A percentile compares a stretch with the other conserved stretches of the same genome.
Conservation (phyloP, 2,113 vertebrate genomes). For the Zosterops pallidus region DNA sequence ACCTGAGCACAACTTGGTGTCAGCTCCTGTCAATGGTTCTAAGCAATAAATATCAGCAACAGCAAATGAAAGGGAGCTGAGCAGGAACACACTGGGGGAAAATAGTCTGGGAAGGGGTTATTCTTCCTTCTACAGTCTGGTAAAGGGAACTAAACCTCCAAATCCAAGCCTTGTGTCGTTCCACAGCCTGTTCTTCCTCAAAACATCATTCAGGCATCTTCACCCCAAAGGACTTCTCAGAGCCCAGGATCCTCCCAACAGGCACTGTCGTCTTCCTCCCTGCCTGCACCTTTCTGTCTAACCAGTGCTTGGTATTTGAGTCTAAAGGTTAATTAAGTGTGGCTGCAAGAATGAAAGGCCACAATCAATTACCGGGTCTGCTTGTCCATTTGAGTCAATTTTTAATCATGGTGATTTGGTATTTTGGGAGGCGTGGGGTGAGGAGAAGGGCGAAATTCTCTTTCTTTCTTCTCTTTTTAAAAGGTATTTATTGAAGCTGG, state of each 20-base stretch:
- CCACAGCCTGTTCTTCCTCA: neutral
- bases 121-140: neutral
- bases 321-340: conserved; percentile 86
- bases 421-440: conserved; percentile 57
- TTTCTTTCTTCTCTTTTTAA: conserved; percentile 26
- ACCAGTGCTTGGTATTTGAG: conserved; percentile 80
- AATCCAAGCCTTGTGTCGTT: neutral
- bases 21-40: neutral
- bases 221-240: neutral
- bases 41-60: neutral
- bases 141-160: neutral
- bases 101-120: neutral
- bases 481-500: neutral
- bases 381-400: conserved; percentile 73
- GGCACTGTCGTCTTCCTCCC: conserved; percentile 1
- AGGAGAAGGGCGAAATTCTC: conserved; percentile 51
- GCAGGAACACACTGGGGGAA: neutral
- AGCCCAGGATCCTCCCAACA: conserved; percentile 30
- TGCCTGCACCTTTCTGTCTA: conserved; percentile 53
- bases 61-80: neutral
- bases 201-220: neutral
- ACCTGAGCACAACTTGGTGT: neutral
- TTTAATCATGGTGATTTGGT: conserved; percentile 77
- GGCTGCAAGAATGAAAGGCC: conserved; percentile 79
- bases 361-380: conserved; percentile 76